These are phyloP conservation scores for Sarcoramphus papa DNA, from an alignment of 2,797 vertebrate genomes.

Conservation along the genomic window DNA sequence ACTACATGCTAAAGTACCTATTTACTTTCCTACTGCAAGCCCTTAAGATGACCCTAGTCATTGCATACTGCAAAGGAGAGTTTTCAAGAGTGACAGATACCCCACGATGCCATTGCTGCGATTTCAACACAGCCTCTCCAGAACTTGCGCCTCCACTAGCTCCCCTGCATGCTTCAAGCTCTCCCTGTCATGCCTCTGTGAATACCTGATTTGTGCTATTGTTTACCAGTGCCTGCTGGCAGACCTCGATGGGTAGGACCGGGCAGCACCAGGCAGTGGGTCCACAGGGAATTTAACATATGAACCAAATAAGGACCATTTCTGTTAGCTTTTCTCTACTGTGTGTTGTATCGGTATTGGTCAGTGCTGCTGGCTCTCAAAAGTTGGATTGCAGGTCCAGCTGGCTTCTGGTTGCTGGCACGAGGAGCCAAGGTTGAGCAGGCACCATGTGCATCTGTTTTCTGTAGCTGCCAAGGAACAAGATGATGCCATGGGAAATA, in stretches of 20 bases:
- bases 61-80: not conserved
- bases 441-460: conserved; percentile 10
- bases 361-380: not conserved
- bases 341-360: not conserved
- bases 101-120: not conserved
- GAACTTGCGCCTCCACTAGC: not conserved
- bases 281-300: not conserved
- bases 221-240: not conserved
- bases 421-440: not conserved
- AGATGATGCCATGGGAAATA: conserved; percentile 33
- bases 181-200: not conserved
- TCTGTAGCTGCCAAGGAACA: conserved; percentile 45
- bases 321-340: not conserved
- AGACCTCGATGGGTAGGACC: not conserved
- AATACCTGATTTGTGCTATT: not conserved
- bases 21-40: not conserved
- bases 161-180: not conserved
- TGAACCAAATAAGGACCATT: not conserved
- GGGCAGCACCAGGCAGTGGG: rapidly evolving
- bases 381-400: not conserved
- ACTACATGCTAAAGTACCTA: not conserved
- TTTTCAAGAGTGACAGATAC: not conserved
- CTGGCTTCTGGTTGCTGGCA: conserved; percentile 3
- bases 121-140: not conserved
- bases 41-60: not conserved